Evolutionary conservation across 2,888 invertebrate genomes (phyloP), one percentile per base, ranked within the genome.

Genomic region (Spialia ferax): DNA sequence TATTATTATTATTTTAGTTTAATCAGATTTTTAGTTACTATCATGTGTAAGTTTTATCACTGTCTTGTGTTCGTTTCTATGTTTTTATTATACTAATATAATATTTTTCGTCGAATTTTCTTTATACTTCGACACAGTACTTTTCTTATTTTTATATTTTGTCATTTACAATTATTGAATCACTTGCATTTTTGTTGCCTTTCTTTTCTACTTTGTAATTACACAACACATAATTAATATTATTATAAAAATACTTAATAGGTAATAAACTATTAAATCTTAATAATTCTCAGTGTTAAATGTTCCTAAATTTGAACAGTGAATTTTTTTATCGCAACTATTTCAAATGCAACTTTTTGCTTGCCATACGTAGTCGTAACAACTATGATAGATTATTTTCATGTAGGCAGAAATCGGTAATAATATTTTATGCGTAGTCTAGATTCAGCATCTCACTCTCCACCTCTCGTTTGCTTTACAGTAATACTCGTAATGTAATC

Each of bases 231-330:
- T 83, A 79, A 83, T 79, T 83, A 85, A 84, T 77, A 74, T 79
- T 61, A 76, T 83, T 82, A 84, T 69, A 60, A 66, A 73, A 75
- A 71, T 84, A 86, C 82, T 85, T 84, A 85, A 86, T 91, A 92
- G 86, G 78, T 86, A 86, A 76, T 76, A 89, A 88, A 91, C 85
- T 82, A 81, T 85, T 83, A 86, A 85, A 84, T 84, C 86, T 88
- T 85, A 88, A 88, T 88, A 89, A 88, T 87, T 91, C 91, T 91
- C 91, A 91, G 86, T 93, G 92, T 93, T 92, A 86, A 91, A 93
- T 91, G 93, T 93, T 93, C 93, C 93, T 93, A 93, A 91, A 93
- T 90, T 91, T 86, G 82, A 91, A 87, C 88, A 87, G 81, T 86
- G 86, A 87, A 85, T 84, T 86, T 87, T 87, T 87, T 82, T 79